phyloP scores from a whole-genome alignment of 1,140 invertebrate species.

The Drosophila pectinifera region DNA sequence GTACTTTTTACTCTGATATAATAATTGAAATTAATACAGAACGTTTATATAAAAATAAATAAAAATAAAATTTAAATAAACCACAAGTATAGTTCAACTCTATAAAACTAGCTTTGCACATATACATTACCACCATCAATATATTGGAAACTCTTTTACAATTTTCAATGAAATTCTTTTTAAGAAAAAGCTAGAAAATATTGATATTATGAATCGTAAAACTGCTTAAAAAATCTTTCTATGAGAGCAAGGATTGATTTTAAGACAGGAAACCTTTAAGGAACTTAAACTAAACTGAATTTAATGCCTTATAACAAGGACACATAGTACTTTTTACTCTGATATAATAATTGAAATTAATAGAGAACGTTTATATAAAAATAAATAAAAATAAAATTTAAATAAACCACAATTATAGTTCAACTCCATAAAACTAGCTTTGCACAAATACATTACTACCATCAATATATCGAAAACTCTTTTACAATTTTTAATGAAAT shows the following conservation, averaged over 20 bases:
- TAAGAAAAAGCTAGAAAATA: slow-evolving; percentile 4
- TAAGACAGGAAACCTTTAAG: too few species aligned
- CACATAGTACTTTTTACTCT: too few species aligned
- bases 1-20: too few species aligned
- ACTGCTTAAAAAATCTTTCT: neutral
- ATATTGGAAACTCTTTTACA: neutral
- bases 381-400: too few species aligned
- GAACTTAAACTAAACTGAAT: too few species aligned
- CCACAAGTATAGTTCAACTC: neutral
- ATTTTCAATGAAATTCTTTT: neutral
- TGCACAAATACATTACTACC: neutral
- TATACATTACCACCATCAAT: neutral
- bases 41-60: too few species aligned
- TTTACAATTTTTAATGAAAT: neutral
- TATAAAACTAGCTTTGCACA: neutral
- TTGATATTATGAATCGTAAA: neutral
- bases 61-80: too few species aligned
- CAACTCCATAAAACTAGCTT: neutral
- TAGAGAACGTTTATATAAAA: too few species aligned
- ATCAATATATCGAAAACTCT: neutral
- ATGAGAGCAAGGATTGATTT: too few species aligned
- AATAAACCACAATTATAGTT: neutral
- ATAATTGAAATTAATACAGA: too few species aligned
- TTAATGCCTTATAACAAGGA: too few species aligned
- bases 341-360: too few species aligned